Base-by-base conservation (phyloP, 2,797 vertebrate genomes). In the Amphiprion clarkii region DNA sequence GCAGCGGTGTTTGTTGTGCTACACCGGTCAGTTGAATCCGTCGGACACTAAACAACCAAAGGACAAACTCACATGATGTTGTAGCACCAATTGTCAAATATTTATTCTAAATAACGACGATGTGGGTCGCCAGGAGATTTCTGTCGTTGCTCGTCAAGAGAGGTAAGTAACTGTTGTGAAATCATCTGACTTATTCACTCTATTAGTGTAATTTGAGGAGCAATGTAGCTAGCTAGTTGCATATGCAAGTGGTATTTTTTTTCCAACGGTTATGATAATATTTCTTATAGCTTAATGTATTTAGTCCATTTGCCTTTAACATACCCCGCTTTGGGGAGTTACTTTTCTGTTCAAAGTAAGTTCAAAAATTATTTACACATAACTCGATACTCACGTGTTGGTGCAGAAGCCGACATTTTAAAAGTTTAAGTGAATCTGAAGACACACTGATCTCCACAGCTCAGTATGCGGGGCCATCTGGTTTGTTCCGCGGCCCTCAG, bases 121-220 rank as follows among this genome's bases (percentile, higher is more conserved):
- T 95, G 95, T 95, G 87, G 93, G 62, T 93, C n/a, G 78, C 78
- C 13, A 85, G 87, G 54, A 80, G 89, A 6, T 70, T 93, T 53
- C 2, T 94, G 17, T 91, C 88, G 8, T 83, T 78, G 29, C 51
- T 92, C 9, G 64, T 82, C 9, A 75, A 83, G 6, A 94, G 74
- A 86, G 88, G 95, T 95, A 74, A 40, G 72, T 63, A 17, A 7
- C 17, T 19, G 0, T 12, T 5, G 8, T 56, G 9, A 6, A 1
- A 10, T 14, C 0, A 13, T 48, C 39, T 6, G 2, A 55, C 1
- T 25, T 51, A 44, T 6, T 0, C 5, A 1, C 8, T 1, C 2
- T 55, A 25, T 71, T 68, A 39, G 12, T 6, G 3, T 14, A 0
- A 54, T 16, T 17, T 5, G 23, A 54, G 17, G 8, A 51, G 9